Evolutionary conservation across 2,888 invertebrate species (phyloP).

Genomic region (Rhagium mordax): DNA sequence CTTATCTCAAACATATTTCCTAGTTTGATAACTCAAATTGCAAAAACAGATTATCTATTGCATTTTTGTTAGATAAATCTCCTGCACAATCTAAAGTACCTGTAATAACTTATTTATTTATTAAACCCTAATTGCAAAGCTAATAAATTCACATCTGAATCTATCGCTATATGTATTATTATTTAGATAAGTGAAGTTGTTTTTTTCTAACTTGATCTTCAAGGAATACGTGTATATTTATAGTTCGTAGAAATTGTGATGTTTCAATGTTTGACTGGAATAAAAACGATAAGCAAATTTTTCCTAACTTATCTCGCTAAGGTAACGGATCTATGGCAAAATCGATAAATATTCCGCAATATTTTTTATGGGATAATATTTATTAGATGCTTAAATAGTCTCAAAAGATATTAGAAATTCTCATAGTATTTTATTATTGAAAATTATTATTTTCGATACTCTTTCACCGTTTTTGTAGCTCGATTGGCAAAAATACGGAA

Average conservation of each 20-base stretch:
- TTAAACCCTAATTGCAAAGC: conserved; percentile 1
- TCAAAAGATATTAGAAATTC: too few relatives aligned
- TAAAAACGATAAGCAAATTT: not conserved
- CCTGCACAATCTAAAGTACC: conserved; percentile 24
- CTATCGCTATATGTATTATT: not conserved
- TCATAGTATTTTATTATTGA: too few relatives aligned
- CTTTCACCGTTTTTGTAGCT: too few relatives aligned
- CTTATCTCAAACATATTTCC: conserved; percentile 24
- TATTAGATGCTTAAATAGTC: too few relatives aligned
- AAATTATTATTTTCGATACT: too few relatives aligned
- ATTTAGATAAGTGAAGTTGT: not conserved
- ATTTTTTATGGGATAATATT: too few relatives aligned
- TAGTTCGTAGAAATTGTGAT: not conserved
- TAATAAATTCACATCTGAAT: conserved; percentile 8
- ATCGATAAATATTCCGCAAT: not conserved
- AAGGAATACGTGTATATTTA: not conserved
- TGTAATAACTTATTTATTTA: conserved; percentile 14
- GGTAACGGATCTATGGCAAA: not conserved
- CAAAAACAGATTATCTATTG: conserved; percentile 27
- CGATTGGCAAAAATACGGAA: too few relatives aligned
- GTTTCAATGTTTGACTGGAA: not conserved
- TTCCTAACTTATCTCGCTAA: not conserved
- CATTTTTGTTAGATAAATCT: conserved; percentile 27
- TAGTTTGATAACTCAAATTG: conserved; percentile 29
- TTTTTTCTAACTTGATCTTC: not conserved